Conservation (phyloP, 2,888 invertebrate species). For the Onchidella celtica region DNA sequence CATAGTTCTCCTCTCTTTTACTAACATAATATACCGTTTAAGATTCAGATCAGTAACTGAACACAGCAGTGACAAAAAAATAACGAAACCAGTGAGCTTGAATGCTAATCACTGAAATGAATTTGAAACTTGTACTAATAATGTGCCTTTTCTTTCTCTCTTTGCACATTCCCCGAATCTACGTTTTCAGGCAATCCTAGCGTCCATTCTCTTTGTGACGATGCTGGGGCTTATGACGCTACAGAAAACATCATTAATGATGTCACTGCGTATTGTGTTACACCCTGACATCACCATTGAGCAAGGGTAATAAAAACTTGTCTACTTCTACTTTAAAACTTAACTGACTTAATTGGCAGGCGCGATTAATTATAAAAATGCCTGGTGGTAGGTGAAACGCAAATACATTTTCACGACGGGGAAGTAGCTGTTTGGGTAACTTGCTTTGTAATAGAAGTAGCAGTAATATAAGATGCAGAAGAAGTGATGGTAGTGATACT, state of each 20-base stretch:
- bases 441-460: neutral
- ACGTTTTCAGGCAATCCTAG: conserved; percentile 33
- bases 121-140: too few relatives aligned
- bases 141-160: too few relatives aligned
- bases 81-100: too few relatives aligned
- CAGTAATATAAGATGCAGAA: too few relatives aligned
- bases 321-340: too few relatives aligned
- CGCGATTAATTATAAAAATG: neutral
- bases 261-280: conserved; percentile 52
- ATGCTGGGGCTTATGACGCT: conserved; percentile 51
- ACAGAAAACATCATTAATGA: conserved; percentile 54
- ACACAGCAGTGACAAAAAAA: too few relatives aligned
- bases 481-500: too few relatives aligned
- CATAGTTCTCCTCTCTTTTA: neutral
- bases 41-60: too few relatives aligned
- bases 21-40: too few relatives aligned
- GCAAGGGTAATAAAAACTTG: conserved; percentile 55
- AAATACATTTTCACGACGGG: neutral
- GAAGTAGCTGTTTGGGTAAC: neutral
- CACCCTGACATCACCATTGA: conserved; percentile 51
- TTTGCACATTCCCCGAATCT: neutral
- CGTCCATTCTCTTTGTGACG: conserved; percentile 45
- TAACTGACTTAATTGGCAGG: too few relatives aligned
- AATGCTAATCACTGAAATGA: too few relatives aligned
- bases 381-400: neutral